A percentile compares a stretch with the other conserved stretches of the same genome.
These are phyloP conservation scores for Clostera curtula DNA, from an alignment of 2,888 invertebrate genomes.

Conservation along the genomic window DNA sequence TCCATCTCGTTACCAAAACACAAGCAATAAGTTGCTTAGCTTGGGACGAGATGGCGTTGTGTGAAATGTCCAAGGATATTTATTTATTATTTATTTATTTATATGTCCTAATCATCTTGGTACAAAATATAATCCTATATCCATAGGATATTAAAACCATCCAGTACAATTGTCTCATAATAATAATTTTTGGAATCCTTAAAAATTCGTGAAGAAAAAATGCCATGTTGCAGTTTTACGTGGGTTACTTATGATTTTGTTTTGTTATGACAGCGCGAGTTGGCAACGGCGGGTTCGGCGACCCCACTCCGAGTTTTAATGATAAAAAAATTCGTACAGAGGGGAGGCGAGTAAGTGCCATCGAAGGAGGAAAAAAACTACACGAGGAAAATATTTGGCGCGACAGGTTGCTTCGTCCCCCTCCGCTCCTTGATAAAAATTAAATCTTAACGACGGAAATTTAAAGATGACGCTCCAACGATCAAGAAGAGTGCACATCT, in stretches of 20 bases:
- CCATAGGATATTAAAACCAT: slow-evolving; percentile 13
- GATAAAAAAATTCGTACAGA: slow-evolving; percentile 75
- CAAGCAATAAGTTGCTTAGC: no score
- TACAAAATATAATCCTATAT: no score
- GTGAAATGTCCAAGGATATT: no score
- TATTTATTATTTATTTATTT: no score
- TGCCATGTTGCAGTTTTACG: slow-evolving; percentile 45
- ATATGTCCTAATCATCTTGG: no score
- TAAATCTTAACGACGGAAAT: slow-evolving; percentile 76
- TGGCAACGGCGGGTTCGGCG: slow-evolving; percentile 68
- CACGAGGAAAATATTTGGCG: slow-evolving; percentile 75
- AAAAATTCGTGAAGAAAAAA: slow-evolving; percentile 28
- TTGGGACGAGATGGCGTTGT: no score
- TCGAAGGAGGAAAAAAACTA: slow-evolving; percentile 73
- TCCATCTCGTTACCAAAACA: no score
- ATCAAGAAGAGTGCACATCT: slow-evolving; percentile 74
- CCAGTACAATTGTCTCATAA: slow-evolving; percentile 15
- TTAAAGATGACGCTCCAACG: slow-evolving; percentile 74
- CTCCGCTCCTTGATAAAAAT: slow-evolving; percentile 64
- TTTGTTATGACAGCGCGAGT: slow-evolving; percentile 71
- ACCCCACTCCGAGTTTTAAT: slow-evolving; percentile 73
- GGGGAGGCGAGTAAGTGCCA: slow-evolving; percentile 71
- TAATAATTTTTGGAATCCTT: slow-evolving; percentile 21
- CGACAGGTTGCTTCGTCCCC: slow-evolving; percentile 63
- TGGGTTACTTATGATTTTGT: slow-evolving; percentile 58